Conservation (phyloP, 2,113 vertebrate genomes). For the Hassar affinis region DNA sequence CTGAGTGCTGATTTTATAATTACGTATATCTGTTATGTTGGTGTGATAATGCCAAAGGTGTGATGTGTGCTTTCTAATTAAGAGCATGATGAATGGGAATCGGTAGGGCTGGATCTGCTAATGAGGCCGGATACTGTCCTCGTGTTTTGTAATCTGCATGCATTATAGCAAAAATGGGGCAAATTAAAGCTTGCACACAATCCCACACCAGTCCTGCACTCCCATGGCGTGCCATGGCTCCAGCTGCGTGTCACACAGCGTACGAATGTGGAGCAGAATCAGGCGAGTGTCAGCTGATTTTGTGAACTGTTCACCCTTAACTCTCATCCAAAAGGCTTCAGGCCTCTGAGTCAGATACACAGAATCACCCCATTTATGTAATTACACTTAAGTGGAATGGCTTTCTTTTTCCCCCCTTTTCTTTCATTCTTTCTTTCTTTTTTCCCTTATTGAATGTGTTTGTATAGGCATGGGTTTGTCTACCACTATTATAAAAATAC, state of each 20-base stretch:
- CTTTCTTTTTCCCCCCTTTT: not conserved
- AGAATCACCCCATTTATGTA: not conserved
- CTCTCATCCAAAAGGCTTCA: not conserved
- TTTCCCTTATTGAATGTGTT: not conserved
- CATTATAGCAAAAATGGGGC: conserved; percentile 16
- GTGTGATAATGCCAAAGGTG: not conserved
- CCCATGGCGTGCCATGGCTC: not conserved
- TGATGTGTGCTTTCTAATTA: conserved; percentile 19
- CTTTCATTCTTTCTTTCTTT: not conserved
- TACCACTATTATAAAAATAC: not conserved
- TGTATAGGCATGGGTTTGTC: not conserved
- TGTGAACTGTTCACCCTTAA: not conserved
- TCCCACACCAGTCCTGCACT: not conserved
- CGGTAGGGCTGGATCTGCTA: conserved; percentile 25
- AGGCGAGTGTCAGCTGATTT: conserved; percentile 26
- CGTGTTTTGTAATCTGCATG: conserved; percentile 4
- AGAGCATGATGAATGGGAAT: conserved; percentile 26
- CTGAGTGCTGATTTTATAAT: not conserved
- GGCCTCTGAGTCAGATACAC: not conserved
- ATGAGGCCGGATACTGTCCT: not conserved
- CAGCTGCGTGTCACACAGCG: not conserved
- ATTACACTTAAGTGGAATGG: not conserved
- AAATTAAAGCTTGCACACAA: conserved; percentile 9
- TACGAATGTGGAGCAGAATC: conserved; percentile 13
- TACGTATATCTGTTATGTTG: not conserved